Evolutionary conservation across 2,888 invertebrate genomes (phyloP), one percentile per base, ranked within the genome.

Genomic region (Notodonta ziczac): DNA sequence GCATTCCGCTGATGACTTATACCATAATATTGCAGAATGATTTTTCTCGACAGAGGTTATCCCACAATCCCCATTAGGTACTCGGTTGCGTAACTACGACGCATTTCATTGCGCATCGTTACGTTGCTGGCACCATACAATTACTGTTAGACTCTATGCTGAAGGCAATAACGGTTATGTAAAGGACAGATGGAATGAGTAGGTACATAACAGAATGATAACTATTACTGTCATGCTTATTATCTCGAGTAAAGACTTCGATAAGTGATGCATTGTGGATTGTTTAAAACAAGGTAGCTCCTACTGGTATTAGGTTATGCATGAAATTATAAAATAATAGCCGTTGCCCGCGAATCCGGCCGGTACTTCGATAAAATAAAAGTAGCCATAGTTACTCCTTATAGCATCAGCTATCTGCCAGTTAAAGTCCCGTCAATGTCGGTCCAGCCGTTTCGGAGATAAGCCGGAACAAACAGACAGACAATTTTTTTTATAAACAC

Each of bases 121-220:
- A 32, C 12, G 51, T 16, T 16, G 13, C 32, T 32, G 32, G 24
- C 9, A 52, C 52, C 13, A 10, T 59, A n/a, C 32, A 56, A 56
- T 54, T 24, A 42, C 16, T 59, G 58, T 40, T 40, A 40, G 40
- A 5, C 46, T 46, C 46, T 46, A 46, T 46, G 46, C 5, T n/a
- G 6, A 4, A n/a, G n/a, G 46, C 46, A 46, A 46, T 46, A 46
- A 46, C 46, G 46, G 46, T n/a, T 46, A 46, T 46, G 13, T n/a
- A n/a, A 10, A n/a, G 13, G 13, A 46, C 13, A 10, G 13, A 46
- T 46, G n/a, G 46, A 13, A 10, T 4, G n/a, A 46, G 5, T 46
- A n/a, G 13, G 46, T n/a, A n/a, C n/a, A 46, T 46, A n/a, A 46
- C 46, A 46, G 5, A 46, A n/a, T 46, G 1, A 46, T 46, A 13